These are phyloP conservation scores for Trissolcus basalis DNA, from an alignment of 1,140 invertebrate species.

Conservation along the genomic window DNA sequence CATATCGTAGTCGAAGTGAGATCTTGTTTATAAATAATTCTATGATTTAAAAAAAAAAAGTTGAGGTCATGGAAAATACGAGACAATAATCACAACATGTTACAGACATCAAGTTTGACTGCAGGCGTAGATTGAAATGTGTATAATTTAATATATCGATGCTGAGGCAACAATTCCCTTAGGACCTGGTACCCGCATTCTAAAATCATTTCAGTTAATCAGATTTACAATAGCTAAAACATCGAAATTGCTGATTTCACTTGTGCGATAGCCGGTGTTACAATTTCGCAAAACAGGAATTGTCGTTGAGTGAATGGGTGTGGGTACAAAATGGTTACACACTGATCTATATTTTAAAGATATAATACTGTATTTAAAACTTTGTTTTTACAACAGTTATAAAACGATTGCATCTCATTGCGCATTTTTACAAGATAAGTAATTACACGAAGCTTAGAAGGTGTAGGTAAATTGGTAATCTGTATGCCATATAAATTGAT, in stretches of 20 bases:
- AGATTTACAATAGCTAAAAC: background rate
- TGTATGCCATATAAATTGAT: slow-evolving; percentile 38
- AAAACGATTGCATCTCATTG: slow-evolving; percentile 18
- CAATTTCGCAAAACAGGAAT: slow-evolving; percentile 10
- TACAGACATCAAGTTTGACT: too few relatives aligned
- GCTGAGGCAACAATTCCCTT: slow-evolving; percentile 44
- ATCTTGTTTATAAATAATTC: too few relatives aligned
- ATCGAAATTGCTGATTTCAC: background rate
- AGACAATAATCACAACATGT: too few relatives aligned
- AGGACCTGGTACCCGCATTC: slow-evolving; percentile 34
- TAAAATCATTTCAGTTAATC: slow-evolving; percentile 32
- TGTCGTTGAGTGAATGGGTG: slow-evolving; percentile 12
- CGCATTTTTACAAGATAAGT: slow-evolving; percentile 41
- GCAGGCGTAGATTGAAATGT: background rate
- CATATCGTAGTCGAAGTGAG: too few relatives aligned
- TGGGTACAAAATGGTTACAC: slow-evolving; percentile 6
- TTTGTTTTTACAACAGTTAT: slow-evolving; percentile 43
- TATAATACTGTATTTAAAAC: slow-evolving; percentile 36
- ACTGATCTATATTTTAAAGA: slow-evolving; percentile 18
- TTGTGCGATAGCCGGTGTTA: slow-evolving; percentile 24
- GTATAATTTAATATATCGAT: slow-evolving; percentile 34
- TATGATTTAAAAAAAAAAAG: too few relatives aligned
- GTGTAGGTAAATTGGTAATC: slow-evolving; percentile 10
- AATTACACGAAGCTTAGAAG: slow-evolving; percentile 34
- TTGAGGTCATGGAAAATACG: too few relatives aligned